Base-by-base conservation (phyloP, 2,797 vertebrate genomes). In the Ctenopoma multispine region DNA sequence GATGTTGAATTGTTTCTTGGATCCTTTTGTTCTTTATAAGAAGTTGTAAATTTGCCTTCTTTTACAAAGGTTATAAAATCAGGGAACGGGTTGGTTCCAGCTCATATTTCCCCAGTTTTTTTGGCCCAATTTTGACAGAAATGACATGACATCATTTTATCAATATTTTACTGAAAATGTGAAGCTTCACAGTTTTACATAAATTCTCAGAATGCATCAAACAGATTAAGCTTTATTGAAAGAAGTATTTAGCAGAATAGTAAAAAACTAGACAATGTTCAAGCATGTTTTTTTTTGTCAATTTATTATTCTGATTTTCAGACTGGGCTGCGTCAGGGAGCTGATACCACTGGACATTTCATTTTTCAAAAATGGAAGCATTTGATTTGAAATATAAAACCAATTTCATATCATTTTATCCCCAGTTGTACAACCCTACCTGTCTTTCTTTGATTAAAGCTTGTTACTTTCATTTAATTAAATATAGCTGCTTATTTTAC, bases 31-130 rank as follows among this genome's bases (percentile, higher is more conserved):
- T 94, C 92, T 94, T 93, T 90, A 91, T 93, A 93, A 93, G 92
- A 93, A 93, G 88, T 90, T 91, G 81, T 89, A 69, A 80, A 84
- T 86, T 87, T 92, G 77, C 91, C 92, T 92, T 91, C 90, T 90
- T 91, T 92, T 90, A 93, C 89, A 84, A 90, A 93, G 90, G 90
- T 91, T 87, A 84, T 91, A 92, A 89, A 91, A 92, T 93, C 88
- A 89, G 90, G 92, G 85, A 92, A 84, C 79, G 84, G 86, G 88
- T 93, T 92, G 90, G 90, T 92, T 93, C 89, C 86, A 86, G 81
- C 89, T 91, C 83, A 87, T 78, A 77, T 56, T 80, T 73, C 89
- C 87, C 76, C 80, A 72, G 60, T 83, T n/a, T 75, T 81, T 20
- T 79, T 0, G 21, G 81, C 81, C 88, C 83, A 84, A 58, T 83